phyloP scores from a whole-genome alignment of 2,797 vertebrate genomes.

The Urocyon cinereoargenteus region DNA sequence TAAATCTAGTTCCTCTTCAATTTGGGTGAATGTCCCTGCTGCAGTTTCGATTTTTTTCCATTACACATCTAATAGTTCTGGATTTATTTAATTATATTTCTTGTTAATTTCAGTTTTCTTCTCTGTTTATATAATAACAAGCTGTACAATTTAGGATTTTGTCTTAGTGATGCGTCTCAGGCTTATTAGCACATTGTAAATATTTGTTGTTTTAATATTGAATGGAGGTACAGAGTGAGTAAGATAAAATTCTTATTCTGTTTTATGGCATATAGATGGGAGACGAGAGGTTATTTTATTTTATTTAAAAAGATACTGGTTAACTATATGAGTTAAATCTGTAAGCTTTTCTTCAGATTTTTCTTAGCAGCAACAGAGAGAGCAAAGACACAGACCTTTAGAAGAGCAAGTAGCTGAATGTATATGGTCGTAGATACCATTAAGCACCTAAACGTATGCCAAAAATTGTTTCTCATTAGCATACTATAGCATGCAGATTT shows the following conservation, averaged over 20 bases:
- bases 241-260: not conserved
- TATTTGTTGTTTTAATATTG: conserved; percentile 12
- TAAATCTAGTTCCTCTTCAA: not conserved
- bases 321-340: conserved; percentile 19
- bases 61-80: not conserved
- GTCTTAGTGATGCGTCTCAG: not conserved
- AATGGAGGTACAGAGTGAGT: not conserved
- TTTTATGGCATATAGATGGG: not conserved
- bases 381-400: not conserved
- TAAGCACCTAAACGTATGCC: not conserved
- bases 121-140: not conserved
- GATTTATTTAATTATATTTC: not conserved
- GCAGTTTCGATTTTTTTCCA: not conserved
- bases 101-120: not conserved
- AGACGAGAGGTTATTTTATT: not conserved
- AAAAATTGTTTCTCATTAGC: not conserved
- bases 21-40: not conserved
- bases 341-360: not conserved
- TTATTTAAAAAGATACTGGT: not conserved
- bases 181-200: not conserved
- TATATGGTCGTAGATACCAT: not conserved
- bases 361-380: not conserved
- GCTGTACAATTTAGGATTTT: not conserved
- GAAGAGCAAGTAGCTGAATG: not conserved
- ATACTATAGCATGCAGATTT: not conserved